phyloP scores from a whole-genome alignment of 2,113 vertebrate genomes.

The Austrofundulus limnaeus region DNA sequence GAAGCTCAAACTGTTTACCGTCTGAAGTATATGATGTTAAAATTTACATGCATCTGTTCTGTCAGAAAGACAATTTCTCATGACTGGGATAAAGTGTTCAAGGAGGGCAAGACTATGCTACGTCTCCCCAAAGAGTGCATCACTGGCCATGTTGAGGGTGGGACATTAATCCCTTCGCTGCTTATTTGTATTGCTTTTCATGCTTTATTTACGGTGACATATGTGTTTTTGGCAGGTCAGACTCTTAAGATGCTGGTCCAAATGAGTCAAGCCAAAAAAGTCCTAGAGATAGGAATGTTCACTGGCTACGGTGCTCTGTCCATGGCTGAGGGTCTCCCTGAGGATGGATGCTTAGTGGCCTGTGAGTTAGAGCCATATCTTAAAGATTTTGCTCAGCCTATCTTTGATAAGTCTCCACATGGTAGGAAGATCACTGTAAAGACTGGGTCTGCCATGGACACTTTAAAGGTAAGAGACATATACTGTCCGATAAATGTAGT shows the following conservation, averaged over 20 bases:
- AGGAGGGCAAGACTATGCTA: constrained; percentile 70
- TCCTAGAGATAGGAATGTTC: constrained; percentile 77
- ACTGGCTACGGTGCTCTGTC: constrained; percentile 75
- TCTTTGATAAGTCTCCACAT: constrained; percentile 76
- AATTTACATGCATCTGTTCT: not conserved
- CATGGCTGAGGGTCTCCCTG: constrained; percentile 75
- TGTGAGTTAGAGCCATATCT: constrained; percentile 70
- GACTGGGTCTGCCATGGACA: constrained; percentile 73
- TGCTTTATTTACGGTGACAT: not conserved
- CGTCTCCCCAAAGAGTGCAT: constrained; percentile 76
- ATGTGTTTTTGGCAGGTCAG: constrained; percentile 53
- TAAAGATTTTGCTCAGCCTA: constrained; percentile 72
- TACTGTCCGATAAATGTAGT: not conserved
- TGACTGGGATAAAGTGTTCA: constrained; percentile 70
- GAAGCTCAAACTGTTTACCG: not conserved
- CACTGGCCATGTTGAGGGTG: constrained; percentile 77
- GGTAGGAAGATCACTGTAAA: constrained; percentile 74
- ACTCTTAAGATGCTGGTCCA: constrained; percentile 76
- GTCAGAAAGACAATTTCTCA: constrained; percentile 70
- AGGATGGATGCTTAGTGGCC: constrained; percentile 73
- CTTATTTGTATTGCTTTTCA: not conserved
- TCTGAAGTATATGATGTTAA: not conserved
- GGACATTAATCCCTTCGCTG: not conserved
- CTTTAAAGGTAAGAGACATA: constrained; percentile 67
- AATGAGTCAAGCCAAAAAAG: constrained; percentile 69